Percentiles rank a stretch among this genome's conserved stretches.
phyloP scores from a whole-genome alignment of 2,888 invertebrate genomes.

The Amphipoea lucens region DNA sequence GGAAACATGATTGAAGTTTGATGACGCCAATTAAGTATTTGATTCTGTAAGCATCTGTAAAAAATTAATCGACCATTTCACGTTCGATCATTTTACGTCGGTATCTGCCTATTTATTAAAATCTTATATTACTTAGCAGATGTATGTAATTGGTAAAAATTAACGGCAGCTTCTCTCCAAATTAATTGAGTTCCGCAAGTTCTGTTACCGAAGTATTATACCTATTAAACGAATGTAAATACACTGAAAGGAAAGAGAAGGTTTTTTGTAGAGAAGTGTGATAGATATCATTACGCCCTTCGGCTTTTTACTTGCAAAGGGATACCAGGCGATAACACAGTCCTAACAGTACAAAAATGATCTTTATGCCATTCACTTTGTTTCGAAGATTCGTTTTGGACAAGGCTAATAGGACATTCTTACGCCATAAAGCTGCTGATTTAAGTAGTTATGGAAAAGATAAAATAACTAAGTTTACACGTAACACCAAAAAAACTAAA shows the following conservation, averaged over 20 bases:
- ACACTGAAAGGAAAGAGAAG: neutral
- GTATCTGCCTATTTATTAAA: neutral
- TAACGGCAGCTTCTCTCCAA: neutral
- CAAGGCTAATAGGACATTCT: neutral
- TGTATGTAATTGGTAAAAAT: conserved; percentile 5
- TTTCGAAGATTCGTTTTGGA: neutral
- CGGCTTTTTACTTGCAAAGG: neutral
- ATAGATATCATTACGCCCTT: neutral
- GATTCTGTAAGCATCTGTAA: neutral
- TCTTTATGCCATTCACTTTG: no score
- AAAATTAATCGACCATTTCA: no score
- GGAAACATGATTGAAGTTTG: conserved; percentile 22
- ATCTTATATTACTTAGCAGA: conserved; percentile 1
- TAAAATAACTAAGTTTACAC: neutral
- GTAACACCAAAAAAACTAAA: conserved; percentile 3
- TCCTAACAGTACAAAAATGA: neutral
- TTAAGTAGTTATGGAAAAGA: neutral
- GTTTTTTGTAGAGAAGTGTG: neutral
- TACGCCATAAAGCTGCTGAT: no score
- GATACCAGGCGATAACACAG: neutral
- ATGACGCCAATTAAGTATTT: conserved; percentile 30
- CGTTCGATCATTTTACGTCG: neutral
- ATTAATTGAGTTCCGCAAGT: neutral
- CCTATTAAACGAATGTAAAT: neutral
- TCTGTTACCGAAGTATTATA: neutral